Conservation (phyloP, 2,797 vertebrate genomes). For the Neostethus bicornis region DNA sequence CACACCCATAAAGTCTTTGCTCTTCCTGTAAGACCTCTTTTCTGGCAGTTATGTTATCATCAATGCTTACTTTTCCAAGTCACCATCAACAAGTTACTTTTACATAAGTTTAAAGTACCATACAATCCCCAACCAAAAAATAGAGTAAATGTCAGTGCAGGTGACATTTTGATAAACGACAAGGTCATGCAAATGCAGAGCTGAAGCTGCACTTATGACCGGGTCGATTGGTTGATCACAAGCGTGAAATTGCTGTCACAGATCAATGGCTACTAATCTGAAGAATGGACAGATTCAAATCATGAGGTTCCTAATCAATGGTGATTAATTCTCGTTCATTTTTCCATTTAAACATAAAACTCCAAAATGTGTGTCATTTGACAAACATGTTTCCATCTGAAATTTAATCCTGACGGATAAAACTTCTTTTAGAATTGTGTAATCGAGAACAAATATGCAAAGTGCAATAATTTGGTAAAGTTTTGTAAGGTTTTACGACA, state of each 20-base stretch:
- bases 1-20: too few relatives aligned
- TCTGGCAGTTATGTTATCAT: too few relatives aligned
- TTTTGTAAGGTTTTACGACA: conserved; percentile 9
- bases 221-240: conserved; percentile 66
- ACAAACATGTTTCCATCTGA: conserved; percentile 82
- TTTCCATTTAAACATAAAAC: conserved; percentile 80
- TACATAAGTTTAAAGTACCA: conserved; percentile 1
- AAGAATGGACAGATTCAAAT: conserved; percentile 77
- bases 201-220: conserved; percentile 58
- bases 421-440: conserved; percentile 13
- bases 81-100: conserved; percentile 20
- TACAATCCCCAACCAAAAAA: conserved; percentile 14
- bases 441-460: conserved; percentile 13
- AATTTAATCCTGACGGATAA: conserved; percentile 15
- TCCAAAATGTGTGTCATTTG: conserved; percentile 77
- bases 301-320: conserved; percentile 82
- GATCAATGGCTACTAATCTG: conserved; percentile 85
- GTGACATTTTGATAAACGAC: conserved; percentile 65
- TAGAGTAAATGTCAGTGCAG: conserved; percentile 43
- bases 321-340: conserved; percentile 84
- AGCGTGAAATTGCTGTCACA: conserved; percentile 82
- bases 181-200: conserved; percentile 50
- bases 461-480: conserved; percentile 4
- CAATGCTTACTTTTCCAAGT: conserved; percentile 16
- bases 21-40: too few relatives aligned